phyloP scores from a whole-genome alignment of 2,113 vertebrate species.

The Ciconia boyciana region DNA sequence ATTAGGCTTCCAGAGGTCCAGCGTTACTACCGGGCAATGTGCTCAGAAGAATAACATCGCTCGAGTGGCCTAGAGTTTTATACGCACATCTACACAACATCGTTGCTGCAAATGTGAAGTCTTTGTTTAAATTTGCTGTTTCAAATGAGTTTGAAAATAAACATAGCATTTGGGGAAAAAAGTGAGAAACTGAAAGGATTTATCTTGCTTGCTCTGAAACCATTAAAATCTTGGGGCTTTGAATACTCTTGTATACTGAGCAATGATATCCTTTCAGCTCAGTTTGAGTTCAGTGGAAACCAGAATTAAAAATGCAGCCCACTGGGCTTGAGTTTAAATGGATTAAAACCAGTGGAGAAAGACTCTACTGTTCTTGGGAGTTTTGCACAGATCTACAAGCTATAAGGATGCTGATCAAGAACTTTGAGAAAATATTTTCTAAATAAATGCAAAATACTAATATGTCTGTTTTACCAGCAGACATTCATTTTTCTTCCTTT shows the following conservation, averaged over 20 bases:
- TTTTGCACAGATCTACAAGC: not conserved
- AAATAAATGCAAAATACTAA: not conserved
- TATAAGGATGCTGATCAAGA: not conserved
- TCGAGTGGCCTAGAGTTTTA: not conserved
- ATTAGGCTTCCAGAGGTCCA: not conserved
- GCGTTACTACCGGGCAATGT: accelerated
- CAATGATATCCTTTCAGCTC: not conserved
- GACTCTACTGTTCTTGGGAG: not conserved
- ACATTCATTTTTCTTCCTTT: not conserved
- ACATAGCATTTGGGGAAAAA: not conserved
- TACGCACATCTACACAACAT: not conserved
- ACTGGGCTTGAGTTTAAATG: not conserved
- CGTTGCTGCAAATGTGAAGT: not conserved
- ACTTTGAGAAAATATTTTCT: not conserved
- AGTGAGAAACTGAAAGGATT: not conserved
- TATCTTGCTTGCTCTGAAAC: not conserved
- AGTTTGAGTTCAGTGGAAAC: not conserved
- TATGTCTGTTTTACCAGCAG: not conserved
- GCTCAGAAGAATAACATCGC: not conserved
- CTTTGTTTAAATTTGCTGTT: not conserved
- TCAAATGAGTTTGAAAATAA: not conserved
- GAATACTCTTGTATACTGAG: not conserved
- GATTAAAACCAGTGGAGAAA: not conserved
- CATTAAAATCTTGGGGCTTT: not conserved
- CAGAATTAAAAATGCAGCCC: not conserved